These are phyloP conservation scores for Polypedilum pembai DNA, from an alignment of 1,140 invertebrate species.

Conservation along the genomic window DNA sequence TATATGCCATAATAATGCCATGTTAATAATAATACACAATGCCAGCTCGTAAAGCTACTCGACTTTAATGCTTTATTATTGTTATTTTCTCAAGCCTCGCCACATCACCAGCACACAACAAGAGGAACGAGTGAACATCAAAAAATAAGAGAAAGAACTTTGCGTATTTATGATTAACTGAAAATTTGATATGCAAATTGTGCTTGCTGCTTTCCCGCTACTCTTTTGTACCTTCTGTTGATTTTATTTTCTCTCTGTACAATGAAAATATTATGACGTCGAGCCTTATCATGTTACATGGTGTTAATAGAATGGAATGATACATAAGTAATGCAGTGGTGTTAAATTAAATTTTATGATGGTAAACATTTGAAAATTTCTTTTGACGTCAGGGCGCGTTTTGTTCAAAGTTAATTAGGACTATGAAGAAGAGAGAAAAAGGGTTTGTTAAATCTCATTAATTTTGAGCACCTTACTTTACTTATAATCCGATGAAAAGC, in stretches of 20 bases:
- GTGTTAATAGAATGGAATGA: neutral
- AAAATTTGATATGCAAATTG: conserved; percentile 28
- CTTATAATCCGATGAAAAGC: conserved; percentile 14
- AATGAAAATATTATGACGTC: neutral
- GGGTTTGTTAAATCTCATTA: conserved; percentile 15
- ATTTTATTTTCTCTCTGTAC: neutral
- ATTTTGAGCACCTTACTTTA: neutral
- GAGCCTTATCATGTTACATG: conserved; percentile 4
- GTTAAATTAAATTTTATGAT: neutral
- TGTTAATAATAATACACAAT: conserved; percentile 29
- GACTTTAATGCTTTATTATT: conserved; percentile 27
- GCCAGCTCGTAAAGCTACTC: conserved; percentile 28
- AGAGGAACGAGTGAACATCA: conserved; percentile 3
- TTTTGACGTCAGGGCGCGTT: neutral
- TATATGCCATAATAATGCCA: conserved; percentile 24
- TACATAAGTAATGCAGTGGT: neutral
- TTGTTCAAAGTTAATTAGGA: neutral
- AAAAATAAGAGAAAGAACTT: conserved; percentile 6
- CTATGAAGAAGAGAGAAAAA: too few species aligned
- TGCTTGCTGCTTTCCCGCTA: neutral
- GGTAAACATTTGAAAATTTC: neutral
- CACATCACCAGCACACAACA: neutral
- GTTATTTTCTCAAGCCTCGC: conserved; percentile 13
- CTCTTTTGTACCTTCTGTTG: conserved; percentile 10
- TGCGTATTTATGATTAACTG: neutral